Conservation (phyloP, 2,888 invertebrate genomes). For the Arge pagana region DNA sequence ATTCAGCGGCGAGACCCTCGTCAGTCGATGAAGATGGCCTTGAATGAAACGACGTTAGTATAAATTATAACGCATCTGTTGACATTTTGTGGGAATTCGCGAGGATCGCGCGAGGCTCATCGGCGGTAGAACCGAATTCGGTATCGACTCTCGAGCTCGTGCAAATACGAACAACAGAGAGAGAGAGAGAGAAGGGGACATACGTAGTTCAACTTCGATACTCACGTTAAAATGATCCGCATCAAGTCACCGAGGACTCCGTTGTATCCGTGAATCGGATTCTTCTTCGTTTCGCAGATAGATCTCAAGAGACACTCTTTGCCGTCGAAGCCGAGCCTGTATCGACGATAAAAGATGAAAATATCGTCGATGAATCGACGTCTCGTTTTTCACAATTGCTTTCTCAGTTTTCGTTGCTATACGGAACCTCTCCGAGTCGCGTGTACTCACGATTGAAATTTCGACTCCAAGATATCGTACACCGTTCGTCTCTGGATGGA, state of each 20-base stretch:
- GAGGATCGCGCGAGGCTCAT: not conserved
- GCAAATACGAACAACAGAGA: not conserved
- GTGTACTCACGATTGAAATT: slow-evolving; percentile 46
- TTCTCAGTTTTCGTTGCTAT: not conserved
- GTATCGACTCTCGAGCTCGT: slow-evolving; percentile 17
- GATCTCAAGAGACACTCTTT: slow-evolving; percentile 48
- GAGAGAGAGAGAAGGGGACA: not conserved
- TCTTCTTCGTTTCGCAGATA: slow-evolving; percentile 49
- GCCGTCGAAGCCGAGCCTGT: slow-evolving; percentile 48
- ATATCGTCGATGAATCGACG: not conserved
- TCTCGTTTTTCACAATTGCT: not conserved
- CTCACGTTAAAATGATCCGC: slow-evolving; percentile 51
- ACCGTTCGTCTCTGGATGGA: slow-evolving; percentile 40
- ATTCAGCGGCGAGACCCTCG: slow-evolving; percentile 40
- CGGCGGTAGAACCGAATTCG: slow-evolving; percentile 17
- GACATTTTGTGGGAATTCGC: not conserved
- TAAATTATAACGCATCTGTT: slow-evolving; percentile 8
- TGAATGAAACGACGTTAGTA: slow-evolving; percentile 23
- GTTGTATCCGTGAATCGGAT: slow-evolving; percentile 41
- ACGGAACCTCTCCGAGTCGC: not conserved
- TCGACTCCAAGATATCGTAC: slow-evolving; percentile 43
- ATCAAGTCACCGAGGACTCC: slow-evolving; percentile 51
- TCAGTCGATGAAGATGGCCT: slow-evolving; percentile 43
- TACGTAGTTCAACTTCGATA: too few species aligned
- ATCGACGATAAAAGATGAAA: slow-evolving; percentile 3